A percentile compares a stretch with the other conserved stretches of the same genome.
Evolutionary conservation across 2,113 vertebrate genomes (phyloP).

Genomic region (Apus apus): DNA sequence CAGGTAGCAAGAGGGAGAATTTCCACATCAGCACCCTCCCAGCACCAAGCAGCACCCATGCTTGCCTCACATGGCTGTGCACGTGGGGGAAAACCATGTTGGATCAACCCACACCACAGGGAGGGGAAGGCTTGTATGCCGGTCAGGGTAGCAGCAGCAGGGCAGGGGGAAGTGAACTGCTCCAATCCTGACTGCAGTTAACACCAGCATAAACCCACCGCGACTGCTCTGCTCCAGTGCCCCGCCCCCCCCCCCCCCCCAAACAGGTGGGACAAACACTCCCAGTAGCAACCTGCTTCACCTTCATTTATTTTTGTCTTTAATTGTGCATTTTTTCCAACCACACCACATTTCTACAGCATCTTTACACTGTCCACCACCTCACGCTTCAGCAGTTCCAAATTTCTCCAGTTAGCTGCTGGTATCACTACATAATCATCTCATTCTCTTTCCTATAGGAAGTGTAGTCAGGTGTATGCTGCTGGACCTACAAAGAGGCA

Average conservation of each 20-base stretch:
- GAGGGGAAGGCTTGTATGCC: not conserved
- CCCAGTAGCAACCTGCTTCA: not conserved
- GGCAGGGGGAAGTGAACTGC: accelerated
- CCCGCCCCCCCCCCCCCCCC: not conserved
- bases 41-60: accelerated
- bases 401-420: not conserved
- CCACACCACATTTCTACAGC: not conserved
- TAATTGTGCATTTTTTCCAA: slow-evolving; percentile 29
- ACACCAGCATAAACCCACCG: no score
- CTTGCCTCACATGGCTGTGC: not conserved
- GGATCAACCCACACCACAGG: accelerated
- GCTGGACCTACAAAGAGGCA: not conserved
- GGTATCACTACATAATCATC: accelerated
- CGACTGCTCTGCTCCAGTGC: not conserved
- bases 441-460: not conserved
- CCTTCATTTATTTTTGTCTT: slow-evolving; percentile 59
- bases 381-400: not conserved
- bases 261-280: not conserved
- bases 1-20: not conserved
- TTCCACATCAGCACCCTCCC: not conserved
- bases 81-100: accelerated
- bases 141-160: not conserved
- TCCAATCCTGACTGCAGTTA: accelerated
- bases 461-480: not conserved
- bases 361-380: not conserved